Evolutionary conservation across 2,888 invertebrate species (phyloP), one percentile per base, ranked within the genome.

Genomic region (Silvanus unidentatus): DNA sequence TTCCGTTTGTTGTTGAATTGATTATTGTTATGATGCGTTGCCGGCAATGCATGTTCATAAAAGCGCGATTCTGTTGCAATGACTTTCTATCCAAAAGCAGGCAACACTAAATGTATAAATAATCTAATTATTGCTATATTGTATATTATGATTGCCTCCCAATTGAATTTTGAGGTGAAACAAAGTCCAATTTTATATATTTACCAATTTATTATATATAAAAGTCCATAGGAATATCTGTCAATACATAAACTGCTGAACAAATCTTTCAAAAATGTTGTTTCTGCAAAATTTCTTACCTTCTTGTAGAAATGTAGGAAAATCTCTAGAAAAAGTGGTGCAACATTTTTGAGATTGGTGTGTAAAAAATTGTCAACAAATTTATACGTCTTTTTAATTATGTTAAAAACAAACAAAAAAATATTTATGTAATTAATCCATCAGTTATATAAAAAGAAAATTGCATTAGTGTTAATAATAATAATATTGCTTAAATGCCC

Each of bases 401-500:
- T 59, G 65, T 69, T 60, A 58, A 22, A 22, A 22, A 22, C 22
- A 22, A 22, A 22, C n/a, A 22, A 22, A 12, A 32, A 32, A 63
- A 62, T 62, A 64, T 65, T 66, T 65, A 66, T 66, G 64, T 67
- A 69, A 63, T 67, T 22, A 67, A 69, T 65, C 56, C 58, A 66
- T 68, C 63, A 63, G 63, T 66, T 68, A 55, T 52, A n/a, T n/a
- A n/a, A n/a, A n/a, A n/a, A 63, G 53, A 64, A 64, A 58, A 68
- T 69, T 71, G 69, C 70, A 70, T 70, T 70, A 71, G 69, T 70
- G 66, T 71, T 71, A 69, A 61, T 61, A 62, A 64, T 67, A 68
- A 68, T 65, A 70, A 68, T 65, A 70, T 70, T 66, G 69, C 70
- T 71, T 72, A 65, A 64, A 66, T 66, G 68, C 69, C 70, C 69